Percentiles rank a stretch among this genome's conserved stretches.
Evolutionary conservation across 2,113 vertebrate species (phyloP).

Genomic region (Chascanopsetta lugubris): DNA sequence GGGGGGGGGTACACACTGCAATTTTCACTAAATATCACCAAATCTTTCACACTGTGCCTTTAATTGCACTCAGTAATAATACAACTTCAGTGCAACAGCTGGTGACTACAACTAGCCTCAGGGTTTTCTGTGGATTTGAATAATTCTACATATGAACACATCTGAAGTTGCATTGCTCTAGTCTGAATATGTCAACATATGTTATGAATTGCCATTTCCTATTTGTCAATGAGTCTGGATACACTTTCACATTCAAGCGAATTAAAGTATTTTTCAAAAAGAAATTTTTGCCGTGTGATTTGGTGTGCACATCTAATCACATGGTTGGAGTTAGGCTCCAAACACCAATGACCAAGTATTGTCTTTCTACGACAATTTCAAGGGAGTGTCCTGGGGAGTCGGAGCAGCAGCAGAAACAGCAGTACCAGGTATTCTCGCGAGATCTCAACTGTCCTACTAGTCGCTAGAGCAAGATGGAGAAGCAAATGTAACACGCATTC

Average conservation of each 20-base stretch:
- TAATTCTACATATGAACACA: slow-evolving; percentile 36
- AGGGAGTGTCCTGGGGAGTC: slow-evolving; percentile 63
- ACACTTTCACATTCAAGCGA: slow-evolving; percentile 45
- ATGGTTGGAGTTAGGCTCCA: not conserved
- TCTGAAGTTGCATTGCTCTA: slow-evolving; percentile 13
- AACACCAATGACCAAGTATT: slow-evolving; percentile 13
- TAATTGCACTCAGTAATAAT: too few species aligned
- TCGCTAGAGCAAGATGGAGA: slow-evolving; percentile 86
- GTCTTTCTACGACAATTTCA: slow-evolving; percentile 35
- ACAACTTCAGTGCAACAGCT: slow-evolving; percentile 3
- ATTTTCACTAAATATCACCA: too few species aligned
- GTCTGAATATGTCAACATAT: slow-evolving; percentile 17
- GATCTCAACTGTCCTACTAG: slow-evolving; percentile 68
- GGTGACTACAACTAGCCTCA: slow-evolving; percentile 48
- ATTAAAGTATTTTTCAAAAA: slow-evolving; percentile 68
- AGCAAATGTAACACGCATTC: slow-evolving; percentile 80
- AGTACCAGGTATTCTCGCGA: slow-evolving; percentile 76
- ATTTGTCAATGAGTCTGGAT: slow-evolving; percentile 38
- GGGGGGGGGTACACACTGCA: too few species aligned
- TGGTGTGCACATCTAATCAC: slow-evolving; percentile 37
- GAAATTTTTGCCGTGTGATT: slow-evolving; percentile 35
- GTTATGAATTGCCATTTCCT: slow-evolving; percentile 32
- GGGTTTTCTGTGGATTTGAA: slow-evolving; percentile 46
- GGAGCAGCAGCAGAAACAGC: slow-evolving; percentile 38
- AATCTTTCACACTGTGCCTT: too few species aligned